phyloP scores from a whole-genome alignment of 2,113 vertebrate genomes.

The Eupsittula cactorum region DNA sequence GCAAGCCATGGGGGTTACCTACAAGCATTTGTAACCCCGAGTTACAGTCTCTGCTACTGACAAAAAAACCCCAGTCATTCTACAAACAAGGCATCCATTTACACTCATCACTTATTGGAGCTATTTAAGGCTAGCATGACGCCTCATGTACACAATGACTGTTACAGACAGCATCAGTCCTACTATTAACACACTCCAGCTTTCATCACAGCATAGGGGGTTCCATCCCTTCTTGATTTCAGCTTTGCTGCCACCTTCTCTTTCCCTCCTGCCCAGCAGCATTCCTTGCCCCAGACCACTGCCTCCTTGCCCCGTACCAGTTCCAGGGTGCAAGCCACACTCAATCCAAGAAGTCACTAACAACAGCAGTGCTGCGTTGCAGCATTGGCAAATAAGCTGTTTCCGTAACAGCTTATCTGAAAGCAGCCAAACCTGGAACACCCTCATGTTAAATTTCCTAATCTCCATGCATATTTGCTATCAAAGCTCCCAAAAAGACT shows the following conservation, averaged over 20 bases:
- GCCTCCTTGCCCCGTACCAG: fast-evolving
- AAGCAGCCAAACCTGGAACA: not conserved
- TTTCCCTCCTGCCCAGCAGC: not conserved
- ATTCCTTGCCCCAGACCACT: not conserved
- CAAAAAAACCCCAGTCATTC: fast-evolving
- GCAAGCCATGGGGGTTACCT: not conserved
- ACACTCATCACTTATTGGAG: not conserved
- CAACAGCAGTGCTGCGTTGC: fast-evolving
- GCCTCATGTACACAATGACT: not conserved
- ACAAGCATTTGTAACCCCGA: not conserved
- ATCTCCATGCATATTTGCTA: not conserved
- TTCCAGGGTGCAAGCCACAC: not conserved
- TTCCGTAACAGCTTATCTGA: not conserved
- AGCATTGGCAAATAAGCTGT: not conserved
- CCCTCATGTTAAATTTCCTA: not conserved
- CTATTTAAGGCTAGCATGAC: not conserved
- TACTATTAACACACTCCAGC: too few relatives aligned
- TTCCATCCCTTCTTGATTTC: not conserved
- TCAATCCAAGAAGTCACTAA: not conserved
- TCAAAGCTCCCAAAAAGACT: not conserved
- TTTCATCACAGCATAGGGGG: not conserved
- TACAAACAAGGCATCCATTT: not conserved
- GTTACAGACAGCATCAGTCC: not conserved
- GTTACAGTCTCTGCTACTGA: not conserved
- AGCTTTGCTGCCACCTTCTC: not conserved